Percentiles rank a stretch among this genome's conserved stretches.
Evolutionary conservation across 1,140 invertebrate species (phyloP).

Genomic region (Berghia stephanieae): DNA sequence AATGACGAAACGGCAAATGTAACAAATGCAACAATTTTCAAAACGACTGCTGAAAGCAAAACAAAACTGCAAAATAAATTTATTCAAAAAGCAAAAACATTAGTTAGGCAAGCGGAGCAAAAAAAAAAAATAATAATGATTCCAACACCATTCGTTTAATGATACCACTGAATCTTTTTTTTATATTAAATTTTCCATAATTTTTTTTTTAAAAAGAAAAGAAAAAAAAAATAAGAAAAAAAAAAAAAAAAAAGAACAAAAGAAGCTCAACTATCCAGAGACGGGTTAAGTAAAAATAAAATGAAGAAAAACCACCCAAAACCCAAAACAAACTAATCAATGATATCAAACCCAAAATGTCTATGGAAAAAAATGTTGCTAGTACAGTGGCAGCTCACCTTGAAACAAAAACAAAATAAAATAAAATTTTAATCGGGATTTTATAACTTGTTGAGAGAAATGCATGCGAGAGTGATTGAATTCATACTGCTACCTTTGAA

Average conservation of each 20-base stretch:
- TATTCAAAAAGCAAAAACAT: neutral
- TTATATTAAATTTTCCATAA: neutral
- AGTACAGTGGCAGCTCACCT: too few relatives aligned
- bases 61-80: neutral
- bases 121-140: conserved; percentile 19
- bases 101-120: neutral
- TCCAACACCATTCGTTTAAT: neutral
- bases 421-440: too few relatives aligned
- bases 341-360: too few relatives aligned
- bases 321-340: too few relatives aligned
- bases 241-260: conserved; percentile 9
- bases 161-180: neutral
- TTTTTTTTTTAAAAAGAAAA: neutral
- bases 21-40: neutral
- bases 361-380: too few relatives aligned
- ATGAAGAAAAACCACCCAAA: too few relatives aligned
- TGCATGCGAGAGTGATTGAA: too few relatives aligned
- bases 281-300: too few relatives aligned
- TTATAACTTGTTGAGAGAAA: too few relatives aligned
- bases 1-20: too few relatives aligned
- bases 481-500: conserved; percentile 54
- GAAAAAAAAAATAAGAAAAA: conserved; percentile 18
- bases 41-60: neutral
- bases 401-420: too few relatives aligned
- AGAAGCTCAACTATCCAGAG: too few relatives aligned